These are phyloP conservation scores for Pseudomyrmex sp. DNA, from an alignment of 1,140 invertebrate species.

Conservation along the genomic window DNA sequence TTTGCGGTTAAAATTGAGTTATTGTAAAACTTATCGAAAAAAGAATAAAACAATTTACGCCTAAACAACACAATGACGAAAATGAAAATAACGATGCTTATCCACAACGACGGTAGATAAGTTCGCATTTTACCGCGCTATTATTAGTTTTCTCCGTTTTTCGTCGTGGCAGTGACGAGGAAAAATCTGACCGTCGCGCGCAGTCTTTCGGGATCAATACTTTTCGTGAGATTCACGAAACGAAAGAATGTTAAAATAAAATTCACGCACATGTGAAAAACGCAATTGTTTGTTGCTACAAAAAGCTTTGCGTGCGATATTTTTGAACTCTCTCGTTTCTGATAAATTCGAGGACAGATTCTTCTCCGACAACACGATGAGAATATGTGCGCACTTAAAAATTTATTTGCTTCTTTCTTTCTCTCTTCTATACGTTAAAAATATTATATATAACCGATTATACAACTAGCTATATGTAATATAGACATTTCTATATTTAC, in stretches of 20 bases:
- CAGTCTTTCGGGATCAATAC: slow-evolving; percentile 14
- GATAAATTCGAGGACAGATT: too few relatives aligned
- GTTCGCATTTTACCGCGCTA: slow-evolving; percentile 8
- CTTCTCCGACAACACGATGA: too few relatives aligned
- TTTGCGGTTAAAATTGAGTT: slow-evolving; percentile 9
- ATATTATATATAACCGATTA: not conserved
- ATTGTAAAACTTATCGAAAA: slow-evolving; percentile 5
- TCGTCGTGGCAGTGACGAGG: not conserved
- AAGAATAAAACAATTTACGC: slow-evolving; percentile 6
- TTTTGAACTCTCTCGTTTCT: not conserved
- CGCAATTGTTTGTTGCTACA: not conserved
- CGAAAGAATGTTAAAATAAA: slow-evolving; percentile 31
- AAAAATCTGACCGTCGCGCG: not conserved
- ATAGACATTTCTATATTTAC: slow-evolving; percentile 10
- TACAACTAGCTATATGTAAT: not conserved
- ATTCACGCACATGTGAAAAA: not conserved
- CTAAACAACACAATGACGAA: slow-evolving; percentile 2
- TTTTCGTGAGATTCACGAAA: slow-evolving; percentile 34
- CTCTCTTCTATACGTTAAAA: too few relatives aligned
- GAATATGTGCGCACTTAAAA: too few relatives aligned
- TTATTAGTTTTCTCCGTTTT: slow-evolving; percentile 12
- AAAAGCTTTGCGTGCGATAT: too few relatives aligned
- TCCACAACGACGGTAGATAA: too few relatives aligned
- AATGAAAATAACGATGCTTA: not conserved
- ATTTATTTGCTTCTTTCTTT: too few relatives aligned